phyloP scores from a whole-genome alignment of 2,113 vertebrate genomes.

The Leptosomus discolor region DNA sequence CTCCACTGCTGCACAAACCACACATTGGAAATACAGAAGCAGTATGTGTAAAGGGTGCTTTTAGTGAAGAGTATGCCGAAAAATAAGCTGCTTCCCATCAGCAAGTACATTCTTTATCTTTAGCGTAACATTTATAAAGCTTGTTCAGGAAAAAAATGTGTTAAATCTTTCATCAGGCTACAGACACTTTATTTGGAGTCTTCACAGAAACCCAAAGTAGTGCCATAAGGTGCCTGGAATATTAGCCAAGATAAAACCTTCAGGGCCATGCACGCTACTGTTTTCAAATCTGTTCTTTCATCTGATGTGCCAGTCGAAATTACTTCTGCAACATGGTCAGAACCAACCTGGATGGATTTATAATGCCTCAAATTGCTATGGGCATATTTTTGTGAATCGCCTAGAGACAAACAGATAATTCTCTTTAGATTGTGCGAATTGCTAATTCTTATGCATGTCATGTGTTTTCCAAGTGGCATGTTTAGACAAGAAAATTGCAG shows the following conservation, averaged over 20 bases:
- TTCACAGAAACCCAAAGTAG: constrained; percentile 53
- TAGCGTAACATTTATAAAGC: constrained; percentile 13
- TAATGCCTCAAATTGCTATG: constrained; percentile 58
- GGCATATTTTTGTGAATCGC: constrained; percentile 69
- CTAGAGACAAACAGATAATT: constrained; percentile 66
- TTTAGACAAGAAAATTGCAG: constrained; percentile 63
- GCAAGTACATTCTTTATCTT: constrained; percentile 16
- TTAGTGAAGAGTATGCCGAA: neutral
- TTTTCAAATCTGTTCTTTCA: constrained; percentile 79
- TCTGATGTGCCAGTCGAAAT: constrained; percentile 73
- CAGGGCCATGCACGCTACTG: constrained; percentile 69
- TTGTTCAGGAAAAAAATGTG: constrained; percentile 46
- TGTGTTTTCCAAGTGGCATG: constrained; percentile 59
- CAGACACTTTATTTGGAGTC: constrained; percentile 59
- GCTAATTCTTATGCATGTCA: constrained; percentile 59
- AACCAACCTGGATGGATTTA: constrained; percentile 69
- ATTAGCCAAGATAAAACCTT: constrained; percentile 76
- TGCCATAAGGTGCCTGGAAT: constrained; percentile 71
- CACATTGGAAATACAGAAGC: neutral
- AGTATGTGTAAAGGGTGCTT: neutral
- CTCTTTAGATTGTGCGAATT: constrained; percentile 45
- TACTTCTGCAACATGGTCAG: constrained; percentile 77
- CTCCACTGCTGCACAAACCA: neutral
- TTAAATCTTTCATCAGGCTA: constrained; percentile 63
- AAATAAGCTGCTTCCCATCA: constrained; percentile 45